Base-by-base conservation (phyloP, 2,113 vertebrate species). In the Hiodon tergisus region DNA sequence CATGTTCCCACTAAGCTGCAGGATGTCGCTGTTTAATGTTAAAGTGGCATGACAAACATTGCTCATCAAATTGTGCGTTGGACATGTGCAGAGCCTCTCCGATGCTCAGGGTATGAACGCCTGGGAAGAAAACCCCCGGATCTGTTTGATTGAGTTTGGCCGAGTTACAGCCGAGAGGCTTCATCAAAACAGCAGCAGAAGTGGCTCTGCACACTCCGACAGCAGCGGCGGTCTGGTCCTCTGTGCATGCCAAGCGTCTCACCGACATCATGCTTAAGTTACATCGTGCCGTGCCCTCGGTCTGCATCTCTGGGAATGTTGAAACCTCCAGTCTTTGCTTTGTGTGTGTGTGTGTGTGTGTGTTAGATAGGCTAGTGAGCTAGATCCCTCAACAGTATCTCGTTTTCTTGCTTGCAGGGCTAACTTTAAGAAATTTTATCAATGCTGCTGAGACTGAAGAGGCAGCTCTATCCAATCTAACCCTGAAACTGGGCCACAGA, bases 321-420 rank as follows among this genome's bases (percentile, higher is more conserved):
- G 17, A 48, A 31, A 47, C 65, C 31, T 51, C 5, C 60, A 31
- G 31, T 31, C 31, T 31, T 31, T 31, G 31, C 69, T n/a, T 50
- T 76, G 16, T 5, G 31, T 17, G 69, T 71, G 53, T 47, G 7
- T 59, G 3, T 71, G 10, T 71, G 9, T 58, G 53, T 71, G 55
- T 68, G 11, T 83, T 77, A 90, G 91, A 87, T 83, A 91, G 92
- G 90, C 76, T 85, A 90, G 91, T 46, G 79, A 90, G 90, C 86
- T 86, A 91, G 91, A 73, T 89, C 88, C 87, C 81, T 92, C 91
- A 94, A 93, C 88, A 78, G 90, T 91, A 86, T 94, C 86, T 93
- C 91, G 67, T 96, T 91, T 94, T 94, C 92, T 95, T 93, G 90
- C 93, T 96, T 95, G 86, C 94, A 96, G 94, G 94, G 93, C 92